Percentiles rank a stretch among this genome's conserved stretches.
Conservation (phyloP, 2,797 vertebrate species). For the Erpetoichthys calabaricus region DNA sequence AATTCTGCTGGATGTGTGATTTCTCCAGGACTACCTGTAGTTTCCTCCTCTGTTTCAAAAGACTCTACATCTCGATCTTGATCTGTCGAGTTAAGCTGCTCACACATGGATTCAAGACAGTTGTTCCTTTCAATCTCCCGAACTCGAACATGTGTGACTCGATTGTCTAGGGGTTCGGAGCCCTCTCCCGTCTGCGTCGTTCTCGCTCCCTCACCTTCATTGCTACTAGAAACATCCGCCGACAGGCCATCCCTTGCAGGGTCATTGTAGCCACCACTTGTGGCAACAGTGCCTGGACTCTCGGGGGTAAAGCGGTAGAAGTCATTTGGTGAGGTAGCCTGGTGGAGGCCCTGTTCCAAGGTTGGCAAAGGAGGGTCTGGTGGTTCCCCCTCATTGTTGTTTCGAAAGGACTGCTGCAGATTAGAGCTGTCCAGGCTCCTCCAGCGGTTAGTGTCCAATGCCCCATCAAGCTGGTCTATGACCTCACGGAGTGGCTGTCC, state of each 20-base stretch:
- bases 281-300: constrained; percentile 75
- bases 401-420: constrained; percentile 81
- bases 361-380: constrained; percentile 49
- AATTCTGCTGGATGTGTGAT: constrained; percentile 76
- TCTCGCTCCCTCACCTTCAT: constrained; percentile 59
- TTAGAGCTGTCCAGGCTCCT: constrained; percentile 24
- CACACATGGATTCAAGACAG: constrained; percentile 27
- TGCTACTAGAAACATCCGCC: constrained; percentile 71
- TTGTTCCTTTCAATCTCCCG: constrained; percentile 5
- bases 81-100: constrained; percentile 31
- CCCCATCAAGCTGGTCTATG: constrained; percentile 66
- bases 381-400: constrained; percentile 53
- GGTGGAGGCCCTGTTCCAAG: constrained; percentile 39
- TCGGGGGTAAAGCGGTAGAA: constrained; percentile 79
- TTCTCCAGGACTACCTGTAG: constrained; percentile 59
- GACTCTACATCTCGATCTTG: constrained; percentile 32
- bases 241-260: constrained; percentile 76
- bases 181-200: constrained; percentile 29
- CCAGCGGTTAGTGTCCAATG: constrained; percentile 47
- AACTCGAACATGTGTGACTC: constrained; percentile 7
- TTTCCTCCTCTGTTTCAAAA: constrained; percentile 24
- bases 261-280: constrained; percentile 88
- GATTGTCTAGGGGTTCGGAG: constrained; percentile 26
- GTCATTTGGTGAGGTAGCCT: constrained; percentile 61
- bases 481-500: constrained; percentile 75